Base-by-base conservation (phyloP, 92 coral and sea anemone genomes). In the Umimayanthus chanpuru region DNA sequence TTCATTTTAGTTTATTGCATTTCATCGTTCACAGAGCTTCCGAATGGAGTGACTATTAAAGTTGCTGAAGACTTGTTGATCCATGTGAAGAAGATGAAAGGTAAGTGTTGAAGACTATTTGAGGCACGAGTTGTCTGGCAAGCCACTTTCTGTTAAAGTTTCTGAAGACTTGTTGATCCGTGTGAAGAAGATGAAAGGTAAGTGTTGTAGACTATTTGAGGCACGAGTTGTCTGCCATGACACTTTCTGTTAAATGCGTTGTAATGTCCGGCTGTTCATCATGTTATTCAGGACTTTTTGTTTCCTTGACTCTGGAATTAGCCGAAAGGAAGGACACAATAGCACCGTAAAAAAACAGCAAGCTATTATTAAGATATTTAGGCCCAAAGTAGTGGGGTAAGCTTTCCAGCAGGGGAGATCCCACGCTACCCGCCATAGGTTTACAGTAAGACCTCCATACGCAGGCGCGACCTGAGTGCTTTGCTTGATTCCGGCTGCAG, bases 111-210 rank as follows among this genome's bases (percentile, higher is more conserved):
- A 53, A 53, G 58, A 53, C 14, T 53, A 15, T 18, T 53, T n/a
- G 41, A 21, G 4, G 11, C 12, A 56, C 39, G 14, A 61, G 21
- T 16, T 81, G 85, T 39, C 65, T 18, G 32, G 0, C 66, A 47
- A 47, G 53, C 0, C 15, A 14, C 44, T 21, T 55, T 49, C 25
- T 32, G 68, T 96, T 67, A 93, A 92, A 80, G 81, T 93, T 20
- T 85, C 94, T 8, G 88, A 77, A 14, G 96, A 81, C 36, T 90
- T 96, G 41, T 49, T 92, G 25, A 89, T 96, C 32, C 81, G 80
- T 38, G 91, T 92, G 82, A 95, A 91, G 91, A 96, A 91, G 85
- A 82, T 91, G 88, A 94, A 91, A 90, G 86, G 98, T 95, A 68
- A 72, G 84, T 65, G 55, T 6, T 11, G 47, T 12, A 53, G 58